Evolutionary conservation across 2,888 invertebrate genomes (phyloP).

Genomic region (Plagodis pulveraria): DNA sequence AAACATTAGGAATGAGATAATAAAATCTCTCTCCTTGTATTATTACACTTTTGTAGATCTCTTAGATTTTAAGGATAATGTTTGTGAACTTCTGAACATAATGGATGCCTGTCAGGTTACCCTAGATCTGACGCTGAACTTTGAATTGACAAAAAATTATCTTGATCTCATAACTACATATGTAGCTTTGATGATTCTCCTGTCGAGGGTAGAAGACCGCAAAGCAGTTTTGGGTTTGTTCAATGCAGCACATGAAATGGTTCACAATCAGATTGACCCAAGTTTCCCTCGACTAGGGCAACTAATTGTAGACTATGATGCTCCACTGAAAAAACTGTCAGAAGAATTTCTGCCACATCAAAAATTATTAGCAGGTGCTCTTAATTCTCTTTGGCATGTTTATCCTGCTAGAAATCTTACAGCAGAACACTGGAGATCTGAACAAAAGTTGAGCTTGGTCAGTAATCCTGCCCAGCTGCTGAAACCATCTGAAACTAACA

Average conservation of each 20-base stretch:
- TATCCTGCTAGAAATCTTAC: slow-evolving; percentile 95
- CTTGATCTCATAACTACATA: slow-evolving; percentile 97
- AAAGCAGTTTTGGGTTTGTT: slow-evolving; percentile 98
- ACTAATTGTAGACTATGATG: slow-evolving; percentile 98
- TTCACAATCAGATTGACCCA: slow-evolving; percentile 94
- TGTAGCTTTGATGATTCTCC: slow-evolving; percentile 97
- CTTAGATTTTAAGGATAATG: slow-evolving; percentile 98
- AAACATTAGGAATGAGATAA: slow-evolving; percentile 95
- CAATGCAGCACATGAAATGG: slow-evolving; percentile 99
- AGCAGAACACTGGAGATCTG: slow-evolving; percentile 97
- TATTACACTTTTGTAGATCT: slow-evolving; percentile 99
- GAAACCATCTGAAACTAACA: slow-evolving; percentile 97
- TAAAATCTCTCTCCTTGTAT: slow-evolving; percentile 97
- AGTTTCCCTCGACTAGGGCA: slow-evolving; percentile 98
- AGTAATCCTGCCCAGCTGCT: slow-evolving; percentile 97
- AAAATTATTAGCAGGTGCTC: slow-evolving; percentile 92
- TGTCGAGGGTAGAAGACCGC: slow-evolving; percentile 99
- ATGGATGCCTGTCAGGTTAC: slow-evolving; percentile 98
- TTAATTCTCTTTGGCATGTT: slow-evolving; percentile 94
- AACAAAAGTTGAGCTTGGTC: slow-evolving; percentile 96
- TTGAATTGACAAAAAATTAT: slow-evolving; percentile 97
- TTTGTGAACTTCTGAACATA: slow-evolving; percentile 95
- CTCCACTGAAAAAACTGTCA: slow-evolving; percentile 96
- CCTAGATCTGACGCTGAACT: slow-evolving; percentile 97
- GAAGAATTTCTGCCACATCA: slow-evolving; percentile 99